Evolutionary conservation across 2,113 vertebrate species (phyloP).

Genomic region (Alligator sinensis): DNA sequence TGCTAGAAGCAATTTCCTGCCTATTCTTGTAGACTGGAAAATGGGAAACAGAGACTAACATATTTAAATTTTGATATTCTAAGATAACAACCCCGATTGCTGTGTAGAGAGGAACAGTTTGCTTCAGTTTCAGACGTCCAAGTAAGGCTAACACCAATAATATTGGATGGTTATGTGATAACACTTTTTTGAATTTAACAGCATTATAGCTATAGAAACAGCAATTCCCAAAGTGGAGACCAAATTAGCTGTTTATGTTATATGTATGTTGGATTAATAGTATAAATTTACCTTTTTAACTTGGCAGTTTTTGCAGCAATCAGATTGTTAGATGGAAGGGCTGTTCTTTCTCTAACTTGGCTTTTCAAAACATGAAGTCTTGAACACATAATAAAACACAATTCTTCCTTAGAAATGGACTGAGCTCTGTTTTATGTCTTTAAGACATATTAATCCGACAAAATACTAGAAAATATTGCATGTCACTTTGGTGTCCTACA

Average conservation of each 20-base stretch:
- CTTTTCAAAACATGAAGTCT: constrained; percentile 15
- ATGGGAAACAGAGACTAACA: neutral
- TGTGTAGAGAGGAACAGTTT: neutral
- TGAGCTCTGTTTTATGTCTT: neutral
- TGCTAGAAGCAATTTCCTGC: neutral
- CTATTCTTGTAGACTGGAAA: neutral
- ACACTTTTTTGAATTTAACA: neutral
- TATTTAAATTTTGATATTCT: neutral
- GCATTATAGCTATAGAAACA: neutral
- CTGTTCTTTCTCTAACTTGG: constrained; percentile 1
- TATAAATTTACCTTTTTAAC: neutral
- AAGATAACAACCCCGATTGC: neutral
- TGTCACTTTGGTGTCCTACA: neutral
- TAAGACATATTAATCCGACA: constrained; percentile 40
- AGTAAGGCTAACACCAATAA: neutral
- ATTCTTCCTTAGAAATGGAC: constrained; percentile 11
- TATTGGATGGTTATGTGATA: neutral
- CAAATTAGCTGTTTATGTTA: constrained; percentile 1
- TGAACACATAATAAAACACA: neutral
- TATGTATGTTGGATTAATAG: neutral
- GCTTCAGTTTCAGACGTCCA: neutral
- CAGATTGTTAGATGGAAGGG: neutral
- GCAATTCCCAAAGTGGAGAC: neutral
- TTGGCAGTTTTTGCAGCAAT: neutral
- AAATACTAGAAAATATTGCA: constrained; percentile 19